Conservation (phyloP, 2,797 vertebrate species). For the Steatocranus sp. region DNA sequence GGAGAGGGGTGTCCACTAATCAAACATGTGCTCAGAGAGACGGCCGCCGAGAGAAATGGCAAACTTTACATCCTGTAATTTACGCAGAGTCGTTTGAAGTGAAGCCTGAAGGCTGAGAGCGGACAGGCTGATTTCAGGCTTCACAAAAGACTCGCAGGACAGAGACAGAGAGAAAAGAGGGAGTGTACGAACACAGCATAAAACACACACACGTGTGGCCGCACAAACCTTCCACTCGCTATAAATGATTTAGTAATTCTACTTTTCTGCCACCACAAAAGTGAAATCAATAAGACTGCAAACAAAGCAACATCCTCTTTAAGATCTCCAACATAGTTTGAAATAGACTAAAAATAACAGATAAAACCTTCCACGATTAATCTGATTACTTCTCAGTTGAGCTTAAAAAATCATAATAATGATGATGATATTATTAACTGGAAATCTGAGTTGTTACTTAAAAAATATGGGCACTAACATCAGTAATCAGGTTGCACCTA, state of each 20-base stretch:
- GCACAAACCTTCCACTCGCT: not conserved
- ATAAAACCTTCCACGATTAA: not conserved
- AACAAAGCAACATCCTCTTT: not conserved
- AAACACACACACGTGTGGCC: not conserved
- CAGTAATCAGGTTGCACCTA: not conserved
- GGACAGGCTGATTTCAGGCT: constrained; percentile 18
- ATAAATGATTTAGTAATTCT: not conserved
- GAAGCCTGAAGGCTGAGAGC: constrained; percentile 32
- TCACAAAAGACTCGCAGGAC: not conserved
- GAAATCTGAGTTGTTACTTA: not conserved
- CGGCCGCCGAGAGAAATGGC: constrained; percentile 13
- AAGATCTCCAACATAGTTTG: not conserved
- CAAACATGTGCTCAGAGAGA: constrained; percentile 34
- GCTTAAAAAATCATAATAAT: not conserved
- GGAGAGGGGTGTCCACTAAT: constrained; percentile 1
- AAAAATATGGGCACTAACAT: not conserved
- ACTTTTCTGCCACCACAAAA: not conserved
- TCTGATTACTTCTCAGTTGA: not conserved
- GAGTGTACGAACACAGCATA: not conserved
- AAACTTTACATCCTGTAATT: constrained; percentile 36
- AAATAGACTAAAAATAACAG: not conserved
- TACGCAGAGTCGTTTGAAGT: constrained; percentile 23
- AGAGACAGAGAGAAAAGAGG: not conserved
- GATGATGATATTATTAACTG: not conserved
- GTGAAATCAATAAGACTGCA: constrained; percentile 1